Conservation (phyloP, 2,113 vertebrate genomes). For the Pontoporia blainvillei region DNA sequence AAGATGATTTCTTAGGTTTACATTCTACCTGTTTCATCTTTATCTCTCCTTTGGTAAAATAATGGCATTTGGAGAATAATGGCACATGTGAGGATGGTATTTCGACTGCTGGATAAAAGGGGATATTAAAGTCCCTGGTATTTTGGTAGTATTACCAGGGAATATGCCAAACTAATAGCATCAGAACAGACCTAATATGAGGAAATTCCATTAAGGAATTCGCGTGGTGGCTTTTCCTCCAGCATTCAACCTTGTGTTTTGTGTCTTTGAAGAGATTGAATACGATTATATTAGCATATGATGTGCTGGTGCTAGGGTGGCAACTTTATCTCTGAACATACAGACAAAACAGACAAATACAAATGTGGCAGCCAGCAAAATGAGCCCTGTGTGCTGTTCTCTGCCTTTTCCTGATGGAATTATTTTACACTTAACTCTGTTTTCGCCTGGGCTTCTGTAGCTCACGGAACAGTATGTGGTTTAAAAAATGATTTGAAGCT, state of each 20-base stretch:
- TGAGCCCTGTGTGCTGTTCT: rapidly evolving
- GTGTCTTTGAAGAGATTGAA: not conserved
- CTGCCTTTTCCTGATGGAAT: not conserved
- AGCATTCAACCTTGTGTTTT: not conserved
- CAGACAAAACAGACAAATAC: not conserved
- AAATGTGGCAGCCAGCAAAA: not conserved
- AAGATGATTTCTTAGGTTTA: not conserved
- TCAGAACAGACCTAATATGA: not conserved
- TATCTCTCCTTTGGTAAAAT: not conserved
- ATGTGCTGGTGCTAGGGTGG: rapidly evolving
- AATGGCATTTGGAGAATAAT: not conserved
- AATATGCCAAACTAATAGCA: not conserved
- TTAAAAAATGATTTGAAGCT: not conserved
- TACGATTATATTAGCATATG: not conserved
- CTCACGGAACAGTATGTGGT: not conserved
- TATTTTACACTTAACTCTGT: not conserved
- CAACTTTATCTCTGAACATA: not conserved
- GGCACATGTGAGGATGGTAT: rapidly evolving
- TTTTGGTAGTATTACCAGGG: rapidly evolving
- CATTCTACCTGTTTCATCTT: rapidly evolving
- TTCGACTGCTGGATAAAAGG: rapidly evolving
- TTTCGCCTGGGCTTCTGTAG: not conserved
- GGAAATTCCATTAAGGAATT: not conserved
- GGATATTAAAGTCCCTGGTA: rapidly evolving
- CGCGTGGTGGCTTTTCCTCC: rapidly evolving